Base-by-base conservation (phyloP, 2,888 invertebrate species). In the Caenorhabditis imperialis region DNA sequence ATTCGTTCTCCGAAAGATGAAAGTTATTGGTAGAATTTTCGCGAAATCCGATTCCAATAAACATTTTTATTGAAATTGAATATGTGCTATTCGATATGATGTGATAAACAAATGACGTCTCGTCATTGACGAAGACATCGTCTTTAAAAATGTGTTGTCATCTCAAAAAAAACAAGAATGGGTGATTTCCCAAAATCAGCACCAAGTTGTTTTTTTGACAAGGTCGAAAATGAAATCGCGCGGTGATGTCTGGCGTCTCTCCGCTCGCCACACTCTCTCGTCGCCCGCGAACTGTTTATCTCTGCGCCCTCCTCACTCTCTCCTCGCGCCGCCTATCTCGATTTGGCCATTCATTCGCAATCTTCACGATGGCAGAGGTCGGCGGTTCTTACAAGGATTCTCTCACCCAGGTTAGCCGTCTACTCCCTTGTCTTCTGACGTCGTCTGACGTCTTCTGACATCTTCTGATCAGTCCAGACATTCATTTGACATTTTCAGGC, bases 311-410 rank as follows among this genome's bases (percentile, higher is more conserved):
- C 33, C 16, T 3, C 8, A 14, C 30, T 44, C 55, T 55, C 55
- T 18, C 23, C 40, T 48, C 55, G 65, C 38, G 22, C 65, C 65
- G 65, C 57, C 65, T 57, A 50, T 70, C 50, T 70, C 60, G 50
- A 38, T 65, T 51, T 62, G 63, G 38, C 51, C 10, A 7, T 40
- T 72, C 72, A 65, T 60, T 65, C 60, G 50, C 48, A 55, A 55
- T 54, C 37, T 47, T 61, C 45, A 79, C 58, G 70, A 85, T 85
- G 85, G 82, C 84, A 47, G 84, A 84, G 75, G 84, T 85, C 71
- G 85, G 85, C 35, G 84, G 83, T 45, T 81, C 85, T 16, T 86
- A 75, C 77, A 79, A 79, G 70, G 81, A 80, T 67, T 69, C 80
- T 51, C 78, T 82, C 48, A 75, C 80, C n/a, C 77, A 79, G 70